phyloP scores from a whole-genome alignment of 2,888 invertebrate genomes.

The Tetheella fluctuosa region DNA sequence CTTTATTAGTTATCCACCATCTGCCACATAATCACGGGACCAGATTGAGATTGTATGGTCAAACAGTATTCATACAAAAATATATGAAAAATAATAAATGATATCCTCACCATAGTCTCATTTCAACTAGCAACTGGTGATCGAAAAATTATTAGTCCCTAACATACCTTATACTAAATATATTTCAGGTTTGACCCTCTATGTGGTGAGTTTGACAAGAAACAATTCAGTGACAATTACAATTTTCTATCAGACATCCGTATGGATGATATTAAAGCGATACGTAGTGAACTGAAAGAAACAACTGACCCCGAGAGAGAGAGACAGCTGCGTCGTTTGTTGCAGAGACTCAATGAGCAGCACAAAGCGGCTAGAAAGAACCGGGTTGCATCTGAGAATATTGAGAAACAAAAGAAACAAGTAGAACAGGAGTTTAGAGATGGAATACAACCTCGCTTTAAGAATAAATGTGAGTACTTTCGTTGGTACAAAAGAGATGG shows the following conservation, averaged over 20 bases:
- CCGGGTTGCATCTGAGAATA: conserved; percentile 78
- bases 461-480: conserved; percentile 71
- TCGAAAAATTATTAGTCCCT: too few species aligned
- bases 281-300: conserved; percentile 85
- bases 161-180: too few species aligned
- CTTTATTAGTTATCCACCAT: too few species aligned
- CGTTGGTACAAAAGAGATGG: too few species aligned
- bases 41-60: too few species aligned
- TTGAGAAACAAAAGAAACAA: conserved; percentile 83
- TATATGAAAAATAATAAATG: too few species aligned
- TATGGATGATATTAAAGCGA: conserved; percentile 86
- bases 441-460: conserved; percentile 89
- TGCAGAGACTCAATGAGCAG: conserved; percentile 92
- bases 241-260: conserved; percentile 90
- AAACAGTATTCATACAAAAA: too few species aligned
- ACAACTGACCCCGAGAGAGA: conserved; percentile 86
- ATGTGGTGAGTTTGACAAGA: conserved; percentile 91
- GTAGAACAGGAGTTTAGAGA: conserved; percentile 82
- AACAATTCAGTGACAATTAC: conserved; percentile 90
- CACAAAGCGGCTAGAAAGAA: conserved; percentile 86
- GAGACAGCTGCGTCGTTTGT: conserved; percentile 86
- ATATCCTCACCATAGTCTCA: too few species aligned
- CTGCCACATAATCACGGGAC: too few species aligned
- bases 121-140: too few species aligned
- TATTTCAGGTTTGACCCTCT: conserved; percentile 90